Base-by-base conservation (phyloP, 2,113 vertebrate species). In the Bos javanicus region DNA sequence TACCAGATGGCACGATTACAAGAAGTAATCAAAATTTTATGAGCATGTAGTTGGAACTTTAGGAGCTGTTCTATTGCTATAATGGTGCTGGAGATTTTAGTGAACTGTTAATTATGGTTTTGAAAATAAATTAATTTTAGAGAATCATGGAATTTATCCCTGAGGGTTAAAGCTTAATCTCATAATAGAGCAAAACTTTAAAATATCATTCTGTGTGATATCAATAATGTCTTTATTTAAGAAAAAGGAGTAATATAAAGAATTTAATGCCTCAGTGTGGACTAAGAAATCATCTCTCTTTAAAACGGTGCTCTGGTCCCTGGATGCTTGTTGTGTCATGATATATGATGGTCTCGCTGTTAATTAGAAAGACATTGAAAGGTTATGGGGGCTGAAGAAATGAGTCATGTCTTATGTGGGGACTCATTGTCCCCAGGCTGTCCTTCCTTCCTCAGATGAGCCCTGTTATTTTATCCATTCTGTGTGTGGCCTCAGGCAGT, bases 41-140 rank as follows among this genome's bases (percentile, higher is more conserved):
- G 97, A 97, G 94, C 91, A 91, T 95, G 86, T 88, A 87, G 82
- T 97, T 97, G 94, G 56, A 83, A 95, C 52, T 97, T 98, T 93
- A 95, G 94, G 89, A 97, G 97, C 86, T 91, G 50, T 54, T 97
- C 94, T 87, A 39, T 74, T 94, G 88, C 78, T 96, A 4, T 91
- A 87, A 98, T 33, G 54, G 71, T 93, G 80, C 60, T 93, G 21
- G 87, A 89, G 74, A 93, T 98, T 97, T 97, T 95, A 98, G 89
- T 95, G 90, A 95, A 97, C 89, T 94, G 64, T 98, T 98, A 97
- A 97, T 98, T 95, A 97, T 89, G 62, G 71, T 97, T 97, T 92
- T 94, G 96, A 94, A 97, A 97, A 98, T 98, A 98, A 97, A 97
- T 98, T 97, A 97, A 97, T 93, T 97, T 97, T 91, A 97, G 71